Evolutionary conservation across 2,113 vertebrate species (phyloP).

Genomic region (Caloenas nicobarica): DNA sequence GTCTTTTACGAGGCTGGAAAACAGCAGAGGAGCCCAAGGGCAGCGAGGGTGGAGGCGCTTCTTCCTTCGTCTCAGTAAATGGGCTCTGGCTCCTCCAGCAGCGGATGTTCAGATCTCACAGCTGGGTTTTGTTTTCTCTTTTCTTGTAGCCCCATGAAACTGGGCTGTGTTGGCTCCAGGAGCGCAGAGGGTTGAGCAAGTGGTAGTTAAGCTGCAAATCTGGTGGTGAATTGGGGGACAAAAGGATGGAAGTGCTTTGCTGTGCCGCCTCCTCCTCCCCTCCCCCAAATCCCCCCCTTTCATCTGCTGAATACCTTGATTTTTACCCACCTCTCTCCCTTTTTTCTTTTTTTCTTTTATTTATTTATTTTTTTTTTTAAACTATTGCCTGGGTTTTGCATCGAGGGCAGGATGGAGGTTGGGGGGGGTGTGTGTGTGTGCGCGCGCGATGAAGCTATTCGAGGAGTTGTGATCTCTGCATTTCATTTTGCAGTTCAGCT

Average conservation of each 20-base stretch:
- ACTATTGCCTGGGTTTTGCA: not conserved
- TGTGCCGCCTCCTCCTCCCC: not conserved
- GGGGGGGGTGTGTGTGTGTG: not conserved
- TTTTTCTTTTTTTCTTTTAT: not conserved
- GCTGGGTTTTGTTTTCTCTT: slow-evolving; percentile 32
- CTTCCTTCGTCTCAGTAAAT: not conserved
- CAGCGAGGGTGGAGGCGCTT: not conserved
- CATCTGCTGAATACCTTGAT: not conserved
- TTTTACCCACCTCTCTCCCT: not conserved
- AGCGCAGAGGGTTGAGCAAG: not conserved
- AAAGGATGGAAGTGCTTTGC: not conserved
- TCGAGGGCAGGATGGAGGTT: not conserved
- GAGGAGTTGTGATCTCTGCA: slow-evolving; percentile 68
- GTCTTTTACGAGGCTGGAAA: not conserved
- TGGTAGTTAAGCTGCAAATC: not conserved
- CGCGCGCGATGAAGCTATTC: slow-evolving; percentile 42
- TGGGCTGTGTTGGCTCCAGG: not conserved
- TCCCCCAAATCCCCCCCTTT: not conserved
- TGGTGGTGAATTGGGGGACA: not conserved
- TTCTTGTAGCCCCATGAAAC: not conserved
- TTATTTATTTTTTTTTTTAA: not conserved
- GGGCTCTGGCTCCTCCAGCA: slow-evolving; percentile 18
- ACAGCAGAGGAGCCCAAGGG: not conserved
- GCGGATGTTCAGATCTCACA: not conserved
- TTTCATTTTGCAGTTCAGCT: slow-evolving; percentile 77